phyloP scores from a whole-genome alignment of 2,113 vertebrate species.

The Albula glossodonta region DNA sequence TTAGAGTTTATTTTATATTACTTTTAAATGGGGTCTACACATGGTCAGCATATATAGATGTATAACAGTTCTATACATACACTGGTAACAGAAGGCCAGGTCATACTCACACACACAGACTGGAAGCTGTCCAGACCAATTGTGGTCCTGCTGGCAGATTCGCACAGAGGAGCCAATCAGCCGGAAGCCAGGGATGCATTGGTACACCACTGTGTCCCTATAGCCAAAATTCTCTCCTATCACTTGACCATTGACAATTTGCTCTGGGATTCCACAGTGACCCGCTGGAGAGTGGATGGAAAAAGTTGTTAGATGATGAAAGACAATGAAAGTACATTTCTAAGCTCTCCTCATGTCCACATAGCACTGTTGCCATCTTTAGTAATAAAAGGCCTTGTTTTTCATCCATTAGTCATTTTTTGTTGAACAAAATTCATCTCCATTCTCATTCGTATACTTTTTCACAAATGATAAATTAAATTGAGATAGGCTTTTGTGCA shows the following conservation, averaged over 20 bases:
- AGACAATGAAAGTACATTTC: neutral
- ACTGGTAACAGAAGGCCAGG: neutral
- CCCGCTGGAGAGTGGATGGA: slow-evolving; percentile 72
- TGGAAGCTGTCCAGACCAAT: slow-evolving; percentile 96
- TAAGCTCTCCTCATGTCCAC: too few relatives aligned
- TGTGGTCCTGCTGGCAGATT: slow-evolving; percentile 97
- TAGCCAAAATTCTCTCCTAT: slow-evolving; percentile 98
- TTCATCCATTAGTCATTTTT: too few relatives aligned
- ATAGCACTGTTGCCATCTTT: too few relatives aligned
- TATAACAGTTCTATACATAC: too few relatives aligned
- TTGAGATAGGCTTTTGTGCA: neutral
- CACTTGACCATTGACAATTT: slow-evolving; percentile 96
- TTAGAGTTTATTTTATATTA: too few relatives aligned
- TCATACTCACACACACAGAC: slow-evolving; percentile 93
- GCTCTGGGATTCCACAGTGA: slow-evolving; percentile 92
- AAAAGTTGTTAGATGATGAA: neutral
- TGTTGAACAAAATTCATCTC: too few relatives aligned
- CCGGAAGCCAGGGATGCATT: slow-evolving; percentile 92
- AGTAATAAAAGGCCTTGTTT: neutral
- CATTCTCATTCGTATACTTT: too few relatives aligned
- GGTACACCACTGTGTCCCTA: slow-evolving; percentile 95
- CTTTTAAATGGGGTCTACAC: neutral
- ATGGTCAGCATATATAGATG: too few relatives aligned
- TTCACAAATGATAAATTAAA: neutral
- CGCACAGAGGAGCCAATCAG: slow-evolving; percentile 95